Evolutionary conservation across 2,888 invertebrate species (phyloP).

Genomic region (Eilema caniola): DNA sequence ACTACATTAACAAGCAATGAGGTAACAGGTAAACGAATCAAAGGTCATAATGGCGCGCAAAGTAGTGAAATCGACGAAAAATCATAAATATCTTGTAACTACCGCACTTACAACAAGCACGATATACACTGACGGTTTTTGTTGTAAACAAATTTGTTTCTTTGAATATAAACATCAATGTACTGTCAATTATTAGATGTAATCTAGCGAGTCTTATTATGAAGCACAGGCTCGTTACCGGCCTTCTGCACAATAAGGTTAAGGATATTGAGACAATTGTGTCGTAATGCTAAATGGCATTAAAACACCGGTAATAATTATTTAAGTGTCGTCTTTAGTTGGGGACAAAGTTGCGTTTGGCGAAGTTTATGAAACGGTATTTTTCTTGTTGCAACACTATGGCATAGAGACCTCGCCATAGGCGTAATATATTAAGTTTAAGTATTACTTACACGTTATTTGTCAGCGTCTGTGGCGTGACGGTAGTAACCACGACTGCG

Average conservation of each 20-base stretch:
- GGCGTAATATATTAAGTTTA: not conserved
- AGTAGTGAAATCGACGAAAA: constrained; percentile 52
- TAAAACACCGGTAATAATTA: constrained; percentile 20
- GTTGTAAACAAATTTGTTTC: constrained; percentile 1
- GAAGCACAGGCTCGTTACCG: constrained; percentile 64
- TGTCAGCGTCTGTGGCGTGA: no score
- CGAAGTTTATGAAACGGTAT: not conserved
- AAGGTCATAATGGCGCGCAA: constrained; percentile 40
- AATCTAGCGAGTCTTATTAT: constrained; percentile 37
- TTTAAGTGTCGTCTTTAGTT: constrained; percentile 18
- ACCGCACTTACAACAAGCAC: constrained; percentile 13
- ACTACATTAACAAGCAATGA: constrained; percentile 30
- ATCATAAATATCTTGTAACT: constrained; percentile 30
- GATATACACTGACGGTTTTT: constrained; percentile 27
- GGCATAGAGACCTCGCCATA: not conserved
- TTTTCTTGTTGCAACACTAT: not conserved
- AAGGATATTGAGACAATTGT: constrained; percentile 61
- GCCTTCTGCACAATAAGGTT: constrained; percentile 62
- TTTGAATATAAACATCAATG: constrained; percentile 23
- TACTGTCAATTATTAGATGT: constrained; percentile 21
- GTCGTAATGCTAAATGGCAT: constrained; percentile 44
- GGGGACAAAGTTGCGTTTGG: constrained; percentile 5
- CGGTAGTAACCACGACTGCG: no score
- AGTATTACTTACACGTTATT: no score
- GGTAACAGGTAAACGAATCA: constrained; percentile 45